Percentiles rank a stretch among this genome's conserved stretches.
Evolutionary conservation across 2,888 invertebrate genomes (phyloP).

Genomic region (Eledona agricola): DNA sequence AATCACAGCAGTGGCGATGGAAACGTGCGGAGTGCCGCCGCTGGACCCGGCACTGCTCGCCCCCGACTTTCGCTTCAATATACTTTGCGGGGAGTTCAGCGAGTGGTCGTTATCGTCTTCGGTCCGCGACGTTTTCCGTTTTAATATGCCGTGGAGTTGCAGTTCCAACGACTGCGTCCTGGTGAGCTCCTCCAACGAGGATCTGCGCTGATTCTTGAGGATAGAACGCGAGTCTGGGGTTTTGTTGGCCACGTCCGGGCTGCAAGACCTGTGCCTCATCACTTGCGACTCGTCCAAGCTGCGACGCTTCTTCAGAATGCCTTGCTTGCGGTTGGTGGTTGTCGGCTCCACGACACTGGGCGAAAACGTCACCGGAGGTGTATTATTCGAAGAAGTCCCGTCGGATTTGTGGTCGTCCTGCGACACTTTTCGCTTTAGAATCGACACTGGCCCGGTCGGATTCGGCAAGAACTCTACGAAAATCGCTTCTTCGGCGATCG

Average conservation of each 20-base stretch:
- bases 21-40: slow-evolving; percentile 73
- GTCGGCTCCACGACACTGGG: slow-evolving; percentile 77
- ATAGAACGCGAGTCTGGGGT: slow-evolving; percentile 72
- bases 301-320: slow-evolving; percentile 84
- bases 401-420: slow-evolving; percentile 62
- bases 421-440: slow-evolving; percentile 67
- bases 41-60: slow-evolving; percentile 67
- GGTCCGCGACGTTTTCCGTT: slow-evolving; percentile 73
- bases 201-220: slow-evolving; percentile 73
- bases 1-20: slow-evolving; percentile 73
- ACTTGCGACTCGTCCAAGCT: slow-evolving; percentile 84
- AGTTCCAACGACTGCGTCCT: slow-evolving; percentile 72
- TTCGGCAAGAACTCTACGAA: slow-evolving; percentile 43
- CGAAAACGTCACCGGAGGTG: slow-evolving; percentile 83
- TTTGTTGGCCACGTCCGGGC: slow-evolving; percentile 73
- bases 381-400: slow-evolving; percentile 58
- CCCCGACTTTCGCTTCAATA: slow-evolving; percentile 81
- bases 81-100: slow-evolving; percentile 75
- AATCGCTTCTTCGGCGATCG: slow-evolving; percentile 64
- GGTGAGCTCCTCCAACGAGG: slow-evolving; percentile 76
- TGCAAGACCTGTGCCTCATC: slow-evolving; percentile 72
- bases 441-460: slow-evolving; percentile 64
- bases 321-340: slow-evolving; percentile 72
- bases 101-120: slow-evolving; percentile 71
- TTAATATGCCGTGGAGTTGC: slow-evolving; percentile 73